Conservation (phyloP, 2,797 vertebrate genomes). For the Mormyrops attenuatus region DNA sequence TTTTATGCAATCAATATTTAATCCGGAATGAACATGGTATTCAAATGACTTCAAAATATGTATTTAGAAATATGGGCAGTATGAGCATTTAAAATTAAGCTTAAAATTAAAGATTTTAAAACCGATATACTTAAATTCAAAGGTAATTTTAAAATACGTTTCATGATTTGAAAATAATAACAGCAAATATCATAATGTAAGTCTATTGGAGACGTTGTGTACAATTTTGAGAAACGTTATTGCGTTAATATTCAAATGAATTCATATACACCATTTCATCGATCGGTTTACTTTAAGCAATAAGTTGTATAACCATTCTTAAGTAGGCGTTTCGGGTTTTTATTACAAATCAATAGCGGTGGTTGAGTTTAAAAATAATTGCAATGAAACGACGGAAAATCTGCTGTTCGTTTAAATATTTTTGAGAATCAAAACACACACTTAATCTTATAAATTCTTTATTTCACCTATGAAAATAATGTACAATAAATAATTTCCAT, state of each 20-base stretch:
- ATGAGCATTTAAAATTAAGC: not conserved
- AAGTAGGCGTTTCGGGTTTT: not conserved
- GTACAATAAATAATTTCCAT: constrained; percentile 98
- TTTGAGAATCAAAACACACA: constrained; percentile 41
- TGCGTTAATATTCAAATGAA: not conserved
- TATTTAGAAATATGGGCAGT: not conserved
- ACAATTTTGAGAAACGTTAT: not conserved
- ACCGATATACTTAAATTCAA: not conserved
- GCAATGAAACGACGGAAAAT: not conserved
- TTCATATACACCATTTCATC: not conserved
- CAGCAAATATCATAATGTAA: not conserved
- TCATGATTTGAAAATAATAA: not conserved
- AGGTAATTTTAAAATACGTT: not conserved
- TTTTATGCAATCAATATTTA: not conserved
- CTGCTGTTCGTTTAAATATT: not conserved
- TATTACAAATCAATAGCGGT: not conserved
- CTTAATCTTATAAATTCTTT: constrained; percentile 69
- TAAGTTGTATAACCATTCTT: not conserved
- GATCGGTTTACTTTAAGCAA: not conserved
- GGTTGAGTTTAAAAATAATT: not conserved
- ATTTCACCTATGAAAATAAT: constrained; percentile 98
- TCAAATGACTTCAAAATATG: not conserved
- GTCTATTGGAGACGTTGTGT: not conserved
- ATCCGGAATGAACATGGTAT: not conserved
- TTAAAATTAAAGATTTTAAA: not conserved